phyloP scores from a whole-genome alignment of 2,888 invertebrate species.

The Ormyrus pomaceus region DNA sequence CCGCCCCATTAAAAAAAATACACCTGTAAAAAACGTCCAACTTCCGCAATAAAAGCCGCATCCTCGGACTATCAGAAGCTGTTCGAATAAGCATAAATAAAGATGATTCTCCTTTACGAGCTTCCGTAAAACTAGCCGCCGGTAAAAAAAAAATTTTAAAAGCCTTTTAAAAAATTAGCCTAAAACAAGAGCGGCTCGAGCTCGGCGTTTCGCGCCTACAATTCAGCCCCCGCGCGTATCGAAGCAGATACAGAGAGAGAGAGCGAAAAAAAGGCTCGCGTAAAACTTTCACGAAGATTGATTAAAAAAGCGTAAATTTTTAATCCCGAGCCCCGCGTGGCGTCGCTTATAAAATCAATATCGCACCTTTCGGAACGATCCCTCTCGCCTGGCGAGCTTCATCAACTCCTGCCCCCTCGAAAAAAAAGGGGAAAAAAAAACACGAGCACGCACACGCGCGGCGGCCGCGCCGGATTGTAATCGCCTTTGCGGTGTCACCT shows the following conservation, averaged over 20 bases:
- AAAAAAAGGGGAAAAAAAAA: background rate
- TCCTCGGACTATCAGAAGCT: background rate
- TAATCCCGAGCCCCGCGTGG: slow-evolving; percentile 17
- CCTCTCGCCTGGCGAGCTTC: slow-evolving; percentile 2
- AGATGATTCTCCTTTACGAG: slow-evolving; percentile 27
- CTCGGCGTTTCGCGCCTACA: too few relatives aligned
- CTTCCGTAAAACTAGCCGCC: slow-evolving; percentile 2
- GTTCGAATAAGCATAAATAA: slow-evolving; percentile 19
- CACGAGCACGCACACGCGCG: background rate
- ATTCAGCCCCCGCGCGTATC: too few relatives aligned
- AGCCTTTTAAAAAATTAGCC: slow-evolving; percentile 30
- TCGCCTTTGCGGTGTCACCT: slow-evolving; percentile 23
- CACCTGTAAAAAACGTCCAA: background rate
- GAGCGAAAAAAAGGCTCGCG: background rate
- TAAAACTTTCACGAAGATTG: slow-evolving; percentile 43
- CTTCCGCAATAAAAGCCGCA: slow-evolving; percentile 2
- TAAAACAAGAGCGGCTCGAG: slow-evolving; percentile 2
- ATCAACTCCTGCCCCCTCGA: slow-evolving; percentile 11
- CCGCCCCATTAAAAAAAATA: too few relatives aligned
- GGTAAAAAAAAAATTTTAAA: slow-evolving; percentile 13
- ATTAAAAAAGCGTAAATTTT: slow-evolving; percentile 50
- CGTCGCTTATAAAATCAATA: slow-evolving; percentile 33
- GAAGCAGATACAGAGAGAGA: too few relatives aligned
- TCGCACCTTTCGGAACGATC: background rate
- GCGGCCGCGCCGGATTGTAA: slow-evolving; percentile 19